Conservation (phyloP, 1,140 invertebrate genomes). For the Acyrthosiphon pisum region DNA sequence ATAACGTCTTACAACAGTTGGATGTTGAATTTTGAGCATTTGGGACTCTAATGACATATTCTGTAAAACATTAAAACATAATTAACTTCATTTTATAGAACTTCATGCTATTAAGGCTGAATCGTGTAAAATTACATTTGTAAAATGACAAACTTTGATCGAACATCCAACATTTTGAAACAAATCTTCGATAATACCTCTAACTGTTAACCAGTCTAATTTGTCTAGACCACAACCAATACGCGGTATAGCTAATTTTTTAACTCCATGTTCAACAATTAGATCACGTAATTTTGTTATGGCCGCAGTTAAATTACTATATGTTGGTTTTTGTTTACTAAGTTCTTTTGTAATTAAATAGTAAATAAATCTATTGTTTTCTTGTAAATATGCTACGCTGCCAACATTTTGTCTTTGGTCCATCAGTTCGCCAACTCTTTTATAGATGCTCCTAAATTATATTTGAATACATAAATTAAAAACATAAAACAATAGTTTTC, state of each 20-base stretch:
- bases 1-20: not conserved
- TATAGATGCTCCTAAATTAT: constrained; percentile 60
- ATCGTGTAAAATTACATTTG: not conserved
- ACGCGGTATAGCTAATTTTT: constrained; percentile 68
- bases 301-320: constrained; percentile 61
- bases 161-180: constrained; percentile 13
- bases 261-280: constrained; percentile 64
- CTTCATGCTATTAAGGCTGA: not conserved
- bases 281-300: constrained; percentile 63
- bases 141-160: constrained; percentile 49
- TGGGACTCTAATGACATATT: not conserved
- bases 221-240: constrained; percentile 73
- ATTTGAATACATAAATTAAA: not conserved
- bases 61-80: not conserved
- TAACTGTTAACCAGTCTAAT: constrained; percentile 69
- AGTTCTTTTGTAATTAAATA: constrained; percentile 66
- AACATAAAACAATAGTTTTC: no score
- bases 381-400: constrained; percentile 66
- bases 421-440: constrained; percentile 62
- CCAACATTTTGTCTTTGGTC: constrained; percentile 65
- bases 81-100: not conserved
- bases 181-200: constrained; percentile 42
- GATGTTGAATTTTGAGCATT: not conserved
- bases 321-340: constrained; percentile 63
- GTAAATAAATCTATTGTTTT: constrained; percentile 67